Evolutionary conservation across 1,140 invertebrate species (phyloP).

Genomic region (Conopomorpha cramerella): DNA sequence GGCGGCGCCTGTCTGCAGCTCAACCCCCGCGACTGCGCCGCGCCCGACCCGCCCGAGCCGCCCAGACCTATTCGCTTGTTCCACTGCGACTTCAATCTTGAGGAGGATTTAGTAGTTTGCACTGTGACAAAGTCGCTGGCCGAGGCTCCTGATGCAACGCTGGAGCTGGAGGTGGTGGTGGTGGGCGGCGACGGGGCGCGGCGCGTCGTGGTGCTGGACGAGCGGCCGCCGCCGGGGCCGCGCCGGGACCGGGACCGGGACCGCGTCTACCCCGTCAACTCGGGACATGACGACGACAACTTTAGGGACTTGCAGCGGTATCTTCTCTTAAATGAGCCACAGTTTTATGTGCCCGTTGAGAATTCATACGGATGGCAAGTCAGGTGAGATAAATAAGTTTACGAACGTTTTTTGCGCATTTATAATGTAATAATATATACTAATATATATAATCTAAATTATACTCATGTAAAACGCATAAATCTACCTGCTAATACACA

Average conservation of each 20-base stretch:
- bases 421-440: too few species aligned
- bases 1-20: conserved; percentile 36
- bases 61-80: conserved; percentile 24
- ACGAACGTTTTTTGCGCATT: too few species aligned
- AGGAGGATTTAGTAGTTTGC: conserved; percentile 21
- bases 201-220: conserved; percentile 17
- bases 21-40: conserved; percentile 20
- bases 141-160: conserved; percentile 14
- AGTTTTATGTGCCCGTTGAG: conserved; percentile 38
- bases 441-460: too few species aligned
- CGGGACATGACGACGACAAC: neutral
- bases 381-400: conserved; percentile 28
- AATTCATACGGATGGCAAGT: conserved; percentile 38
- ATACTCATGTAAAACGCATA: too few species aligned
- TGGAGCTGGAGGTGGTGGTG: conserved; percentile 22
- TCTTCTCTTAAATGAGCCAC: conserved; percentile 28
- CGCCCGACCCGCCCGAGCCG: too few species aligned
- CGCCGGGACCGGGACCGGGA: too few species aligned
- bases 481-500: too few species aligned
- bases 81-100: conserved; percentile 28
- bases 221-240: conserved; percentile 8
- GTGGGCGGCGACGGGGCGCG: conserved; percentile 3
- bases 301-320: conserved; percentile 31
- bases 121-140: conserved; percentile 29
- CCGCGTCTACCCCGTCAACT: neutral